These are phyloP conservation scores for Gonioctena quinquepunctata DNA, from an alignment of 1,140 invertebrate species.

Conservation along the genomic window DNA sequence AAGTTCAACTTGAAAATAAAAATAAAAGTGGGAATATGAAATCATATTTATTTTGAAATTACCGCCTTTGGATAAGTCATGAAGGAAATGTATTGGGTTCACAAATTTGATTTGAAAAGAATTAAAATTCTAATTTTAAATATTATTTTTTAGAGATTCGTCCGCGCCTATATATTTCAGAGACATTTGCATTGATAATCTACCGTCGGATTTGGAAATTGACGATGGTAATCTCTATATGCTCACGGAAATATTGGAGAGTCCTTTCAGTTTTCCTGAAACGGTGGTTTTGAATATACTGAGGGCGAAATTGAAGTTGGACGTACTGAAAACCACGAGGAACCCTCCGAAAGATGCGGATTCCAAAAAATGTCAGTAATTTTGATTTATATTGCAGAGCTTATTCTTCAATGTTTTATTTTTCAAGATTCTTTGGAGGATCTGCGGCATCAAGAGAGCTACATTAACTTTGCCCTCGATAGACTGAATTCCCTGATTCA, in stretches of 20 bases:
- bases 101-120: too few species aligned
- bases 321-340: conserved; percentile 22
- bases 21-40: too few species aligned
- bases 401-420: not conserved
- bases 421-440: conserved; percentile 33
- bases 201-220: conserved; percentile 10
- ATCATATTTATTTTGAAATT: too few species aligned
- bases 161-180: conserved; percentile 8
- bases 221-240: conserved; percentile 18
- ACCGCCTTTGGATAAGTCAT: too few species aligned
- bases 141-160: not conserved
- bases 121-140: too few species aligned
- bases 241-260: conserved; percentile 25
- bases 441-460: conserved; percentile 26
- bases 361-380: conserved; percentile 20
- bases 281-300: conserved; percentile 23
- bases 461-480: conserved; percentile 24
- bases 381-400: not conserved
- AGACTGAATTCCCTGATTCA: conserved; percentile 28
- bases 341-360: conserved; percentile 2
- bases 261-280: conserved; percentile 30
- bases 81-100: too few species aligned
- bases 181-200: conserved; percentile 20
- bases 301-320: conserved; percentile 20
- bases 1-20: too few species aligned